Evolutionary conservation across 2,797 vertebrate species (phyloP), one percentile per base, ranked within the genome.

Genomic region (Dipus sagitta): DNA sequence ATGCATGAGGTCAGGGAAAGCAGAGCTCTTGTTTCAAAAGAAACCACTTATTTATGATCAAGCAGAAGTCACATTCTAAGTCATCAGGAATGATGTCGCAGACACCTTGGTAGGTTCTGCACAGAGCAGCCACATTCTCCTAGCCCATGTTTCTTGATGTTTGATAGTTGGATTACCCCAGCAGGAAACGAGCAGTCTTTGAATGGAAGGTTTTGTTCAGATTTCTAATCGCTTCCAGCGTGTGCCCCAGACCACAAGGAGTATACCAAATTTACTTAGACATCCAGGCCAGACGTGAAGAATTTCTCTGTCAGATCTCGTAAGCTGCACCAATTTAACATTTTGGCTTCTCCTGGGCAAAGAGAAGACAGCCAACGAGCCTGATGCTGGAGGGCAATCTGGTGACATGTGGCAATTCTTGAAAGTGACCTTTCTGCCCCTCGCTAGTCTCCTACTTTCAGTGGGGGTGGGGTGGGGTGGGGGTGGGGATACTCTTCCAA

Each of bases 201-300:
- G 98, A 98, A 98, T 99, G 98, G 98, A 98, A 96, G 98, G 98
- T 99, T 99, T 99, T 99, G 98, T 99, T 98, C 97, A 96, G 98
- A 96, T 94, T 98, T 98, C 98, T 98, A 99, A 98, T 98, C 98
- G 98, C 98, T 99, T 98, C 99, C 99, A 99, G 98, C 96, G 28
- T 96, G 97, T 96, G 97, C 93, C 98, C 96, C 97, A 98, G 98
- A 98, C 98, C 97, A 96, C 98, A 93, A 97, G 96, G 96, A 97
- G 96, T 96, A 95, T 91, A 97, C 98, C 97, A 97, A 97, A 97
- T 97, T 97, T 86, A 98, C 96, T 96, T 97, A 97, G 96, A 98
- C 97, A 97, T 97, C 96, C 93, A 97, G 97, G 97, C 97, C 97
- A 98, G 98, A 98, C 97, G 5, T 83, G 97, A 97, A 96, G 97